These are phyloP conservation scores for Drosophila longiperda DNA, from an alignment of 2,888 invertebrate species.

Conservation along the genomic window DNA sequence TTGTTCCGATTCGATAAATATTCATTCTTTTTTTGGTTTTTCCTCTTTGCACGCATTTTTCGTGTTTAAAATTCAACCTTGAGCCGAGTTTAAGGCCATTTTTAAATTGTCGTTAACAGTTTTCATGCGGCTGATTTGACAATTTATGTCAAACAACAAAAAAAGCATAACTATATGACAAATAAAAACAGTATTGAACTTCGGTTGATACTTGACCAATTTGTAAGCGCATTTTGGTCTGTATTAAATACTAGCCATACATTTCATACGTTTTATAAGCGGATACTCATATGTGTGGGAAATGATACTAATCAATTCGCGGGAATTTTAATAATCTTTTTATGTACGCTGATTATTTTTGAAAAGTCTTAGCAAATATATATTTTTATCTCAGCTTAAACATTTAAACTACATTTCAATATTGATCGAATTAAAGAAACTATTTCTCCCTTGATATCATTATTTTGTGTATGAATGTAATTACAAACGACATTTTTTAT, in stretches of 20 bases:
- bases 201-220: constrained; percentile 2
- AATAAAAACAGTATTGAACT: not conserved
- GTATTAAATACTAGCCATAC: constrained; percentile 6
- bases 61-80: constrained; percentile 13
- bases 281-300: constrained; percentile 10
- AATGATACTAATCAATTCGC: constrained; percentile 10
- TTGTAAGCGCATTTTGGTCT: constrained; percentile 10
- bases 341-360: not conserved
- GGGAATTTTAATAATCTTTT: constrained; percentile 22
- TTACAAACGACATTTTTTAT: not conserved
- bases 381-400: not conserved
- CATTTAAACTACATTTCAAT: not conserved
- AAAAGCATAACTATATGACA: not conserved
- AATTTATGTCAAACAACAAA: constrained; percentile 22
- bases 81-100: constrained; percentile 32
- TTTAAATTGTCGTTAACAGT: constrained; percentile 17
- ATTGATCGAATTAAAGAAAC: not conserved
- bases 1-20: constrained; percentile 12
- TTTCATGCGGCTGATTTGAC: constrained; percentile 18
- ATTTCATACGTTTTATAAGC: constrained; percentile 14
- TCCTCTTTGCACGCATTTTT: constrained; percentile 13
- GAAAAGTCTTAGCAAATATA: not conserved
- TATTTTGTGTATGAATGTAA: no score
- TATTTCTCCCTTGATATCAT: not conserved
- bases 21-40: not conserved